A percentile compares a stretch with the other conserved stretches of the same genome.
These are phyloP conservation scores for Hartigia nigra DNA, from an alignment of 2,888 invertebrate species.

Conservation along the genomic window DNA sequence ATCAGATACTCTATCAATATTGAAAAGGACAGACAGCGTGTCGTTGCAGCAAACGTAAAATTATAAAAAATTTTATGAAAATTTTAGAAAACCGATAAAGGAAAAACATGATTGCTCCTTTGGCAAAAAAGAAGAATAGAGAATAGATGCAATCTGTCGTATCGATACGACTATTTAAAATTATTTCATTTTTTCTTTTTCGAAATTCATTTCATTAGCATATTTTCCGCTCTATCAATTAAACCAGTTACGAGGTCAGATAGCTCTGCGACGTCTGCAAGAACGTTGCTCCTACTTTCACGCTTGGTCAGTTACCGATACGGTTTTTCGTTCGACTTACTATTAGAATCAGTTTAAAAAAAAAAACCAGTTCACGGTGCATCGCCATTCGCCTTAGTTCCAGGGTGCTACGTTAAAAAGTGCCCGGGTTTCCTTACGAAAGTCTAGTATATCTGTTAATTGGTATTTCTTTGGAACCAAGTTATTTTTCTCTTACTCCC, in stretches of 20 bases:
- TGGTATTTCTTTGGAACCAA: background rate
- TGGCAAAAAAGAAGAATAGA: background rate
- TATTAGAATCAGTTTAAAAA: background rate
- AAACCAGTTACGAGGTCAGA: slow-evolving; percentile 4
- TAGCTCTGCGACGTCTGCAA: background rate
- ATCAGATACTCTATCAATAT: background rate
- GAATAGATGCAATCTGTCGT: background rate
- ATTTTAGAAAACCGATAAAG: background rate
- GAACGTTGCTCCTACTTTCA: slow-evolving; percentile 1
- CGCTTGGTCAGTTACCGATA: background rate
- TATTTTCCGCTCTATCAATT: slow-evolving; percentile 33
- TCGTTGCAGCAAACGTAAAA: background rate
- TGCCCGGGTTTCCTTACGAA: background rate
- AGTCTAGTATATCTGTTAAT: background rate
- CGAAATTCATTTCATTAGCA: background rate
- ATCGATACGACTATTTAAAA: background rate
- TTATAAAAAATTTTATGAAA: background rate
- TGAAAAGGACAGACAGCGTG: background rate
- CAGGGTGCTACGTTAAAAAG: background rate
- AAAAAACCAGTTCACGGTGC: background rate
- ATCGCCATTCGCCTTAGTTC: background rate
- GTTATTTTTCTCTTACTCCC: background rate
- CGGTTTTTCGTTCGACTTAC: background rate
- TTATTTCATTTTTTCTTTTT: background rate
- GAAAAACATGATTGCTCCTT: background rate